Evolutionary conservation across 1,140 invertebrate species (phyloP), one percentile per base, ranked within the genome.

Genomic region (Drosophila mauritiana): DNA sequence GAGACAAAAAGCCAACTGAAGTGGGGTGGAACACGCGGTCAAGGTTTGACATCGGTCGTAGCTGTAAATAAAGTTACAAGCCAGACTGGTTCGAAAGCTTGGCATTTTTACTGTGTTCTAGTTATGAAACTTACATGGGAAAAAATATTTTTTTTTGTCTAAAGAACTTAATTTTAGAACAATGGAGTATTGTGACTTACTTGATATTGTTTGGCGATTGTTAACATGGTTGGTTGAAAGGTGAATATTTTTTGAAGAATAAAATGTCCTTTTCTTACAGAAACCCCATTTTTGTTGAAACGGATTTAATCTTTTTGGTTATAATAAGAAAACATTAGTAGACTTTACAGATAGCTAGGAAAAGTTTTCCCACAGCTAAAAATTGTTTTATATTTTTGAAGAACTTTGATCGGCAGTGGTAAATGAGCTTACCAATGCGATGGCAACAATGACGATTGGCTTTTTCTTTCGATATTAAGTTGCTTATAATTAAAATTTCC

Each of bases 401-500:
- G 34, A 48, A 15, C 37, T 15, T 13, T 39, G 27, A 70, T 27
- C 11, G 25, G 7, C 42, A 31, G 22, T 88, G 67, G 73, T 77
- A 82, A 86, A 88, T 88, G 75, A 83, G 83, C 83, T 88, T 83
- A 73, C 73, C 48, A 25, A 42, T 34, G 42, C 55, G 48, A 83
- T 59, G 67, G 59, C 73, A 68, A 65, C 83, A 86, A 82, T 86
- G 83, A 86, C 83, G 83, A 88, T 88, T 86, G 79, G 79, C 83
- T 86, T 86, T 86, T 86, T 72, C 68, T 22, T 17, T 48, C n/a
- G 20, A 49, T 70, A 80, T 88, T 83, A 88, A 86, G 83, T 83
- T 88, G 56, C 83, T 83, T 86, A 88, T 88, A 86, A 86, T 88
- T 86, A 86, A 86, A 86, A 86, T 73, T 76, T 76, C 46, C 51